Evolutionary conservation across 2,797 vertebrate species (phyloP).

Genomic region (Acipenser transmontanus): DNA sequence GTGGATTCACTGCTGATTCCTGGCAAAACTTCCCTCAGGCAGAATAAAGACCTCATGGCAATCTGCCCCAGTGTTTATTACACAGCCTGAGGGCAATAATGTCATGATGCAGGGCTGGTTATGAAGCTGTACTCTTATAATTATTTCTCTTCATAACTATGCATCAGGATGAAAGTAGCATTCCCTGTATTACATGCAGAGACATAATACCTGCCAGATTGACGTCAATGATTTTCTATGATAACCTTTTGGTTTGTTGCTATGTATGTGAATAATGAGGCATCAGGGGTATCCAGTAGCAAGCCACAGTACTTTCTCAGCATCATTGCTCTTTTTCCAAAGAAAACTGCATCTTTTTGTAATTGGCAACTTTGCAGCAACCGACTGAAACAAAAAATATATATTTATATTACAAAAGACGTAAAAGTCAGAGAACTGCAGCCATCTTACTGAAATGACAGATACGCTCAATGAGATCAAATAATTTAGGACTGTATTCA

Average conservation of each 20-base stretch:
- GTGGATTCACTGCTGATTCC: neutral
- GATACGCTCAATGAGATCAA: neutral
- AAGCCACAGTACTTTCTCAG: neutral
- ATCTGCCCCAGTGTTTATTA: neutral
- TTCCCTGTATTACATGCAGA: neutral
- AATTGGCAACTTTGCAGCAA: too few relatives aligned
- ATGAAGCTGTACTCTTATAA: neutral
- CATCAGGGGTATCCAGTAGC: neutral
- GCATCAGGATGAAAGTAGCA: neutral
- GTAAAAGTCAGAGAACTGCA: neutral
- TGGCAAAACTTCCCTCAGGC: slow-evolving; percentile 1
- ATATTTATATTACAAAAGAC: neutral
- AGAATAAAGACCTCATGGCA: neutral
- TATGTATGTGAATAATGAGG: neutral
- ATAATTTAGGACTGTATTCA: neutral
- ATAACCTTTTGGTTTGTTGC: neutral
- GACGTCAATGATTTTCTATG: neutral
- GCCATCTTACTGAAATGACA: neutral
- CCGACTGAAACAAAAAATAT: neutral
- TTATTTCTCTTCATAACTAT: neutral
- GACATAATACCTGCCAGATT: neutral
- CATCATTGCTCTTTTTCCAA: neutral
- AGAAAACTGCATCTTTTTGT: too few relatives aligned
- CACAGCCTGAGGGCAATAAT: slow-evolving; percentile 3
- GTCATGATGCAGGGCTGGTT: neutral